Evolutionary conservation across 2,888 invertebrate species (phyloP).

Genomic region (Lamellibrachia columna): DNA sequence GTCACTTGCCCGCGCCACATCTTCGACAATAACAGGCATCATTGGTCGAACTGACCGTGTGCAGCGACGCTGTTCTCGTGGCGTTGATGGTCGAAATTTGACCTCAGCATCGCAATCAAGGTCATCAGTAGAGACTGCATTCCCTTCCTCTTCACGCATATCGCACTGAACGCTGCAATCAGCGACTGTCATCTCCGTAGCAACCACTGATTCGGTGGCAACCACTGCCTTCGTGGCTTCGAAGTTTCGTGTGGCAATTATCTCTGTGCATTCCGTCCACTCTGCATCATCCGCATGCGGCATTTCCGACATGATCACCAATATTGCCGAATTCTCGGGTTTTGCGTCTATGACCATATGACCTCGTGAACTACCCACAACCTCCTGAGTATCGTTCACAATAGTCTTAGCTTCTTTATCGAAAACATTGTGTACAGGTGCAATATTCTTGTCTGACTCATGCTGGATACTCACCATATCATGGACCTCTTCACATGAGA

Average conservation of each 20-base stretch:
- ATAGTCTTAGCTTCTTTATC: neutral
- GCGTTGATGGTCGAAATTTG: neutral
- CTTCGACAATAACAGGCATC: constrained; percentile 24
- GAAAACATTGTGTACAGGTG: neutral
- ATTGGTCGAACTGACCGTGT: constrained; percentile 13
- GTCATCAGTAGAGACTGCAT: neutral
- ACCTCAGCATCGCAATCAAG: neutral
- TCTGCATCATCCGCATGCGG: neutral
- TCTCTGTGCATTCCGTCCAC: neutral
- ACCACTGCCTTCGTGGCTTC: neutral
- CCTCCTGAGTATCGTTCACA: neutral
- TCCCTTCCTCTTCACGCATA: neutral
- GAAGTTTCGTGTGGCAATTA: neutral
- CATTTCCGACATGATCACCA: constrained; percentile 12
- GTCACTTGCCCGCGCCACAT: neutral
- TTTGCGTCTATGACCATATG: neutral
- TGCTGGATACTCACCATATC: neutral
- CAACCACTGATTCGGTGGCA: neutral
- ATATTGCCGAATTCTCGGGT: neutral
- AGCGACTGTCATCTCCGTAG: neutral
- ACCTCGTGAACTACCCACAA: neutral
- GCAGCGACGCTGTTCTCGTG: neutral
- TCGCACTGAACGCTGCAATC: neutral
- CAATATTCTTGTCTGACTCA: neutral
- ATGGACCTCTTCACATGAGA: neutral